Conservation (phyloP, 1,140 invertebrate species). For the Meloidogyne floridensis region DNA sequence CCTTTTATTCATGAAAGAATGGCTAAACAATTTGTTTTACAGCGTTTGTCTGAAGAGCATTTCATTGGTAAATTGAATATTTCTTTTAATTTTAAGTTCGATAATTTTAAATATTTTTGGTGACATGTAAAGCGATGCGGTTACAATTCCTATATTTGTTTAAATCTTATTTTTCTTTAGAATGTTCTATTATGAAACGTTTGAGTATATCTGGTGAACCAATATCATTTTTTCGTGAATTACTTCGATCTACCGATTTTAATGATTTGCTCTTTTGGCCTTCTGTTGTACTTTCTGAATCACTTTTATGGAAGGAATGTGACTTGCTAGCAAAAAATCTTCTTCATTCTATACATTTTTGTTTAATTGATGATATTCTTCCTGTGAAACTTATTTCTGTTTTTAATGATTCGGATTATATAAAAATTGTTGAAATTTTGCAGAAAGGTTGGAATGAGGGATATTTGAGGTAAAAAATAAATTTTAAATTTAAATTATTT, state of each 20-base stretch:
- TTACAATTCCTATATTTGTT: neutral
- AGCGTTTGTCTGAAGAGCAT: conserved; percentile 31
- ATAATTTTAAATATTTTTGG: too few species aligned
- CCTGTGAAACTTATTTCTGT: conserved; percentile 24
- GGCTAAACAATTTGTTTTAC: conserved; percentile 37
- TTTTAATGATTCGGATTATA: conserved; percentile 27
- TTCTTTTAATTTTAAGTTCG: neutral
- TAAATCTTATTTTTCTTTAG: conserved; percentile 27
- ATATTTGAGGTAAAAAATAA: conserved; percentile 11
- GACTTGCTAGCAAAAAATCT: conserved; percentile 35
- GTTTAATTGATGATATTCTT: conserved; percentile 35
- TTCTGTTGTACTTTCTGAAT: conserved; percentile 38
- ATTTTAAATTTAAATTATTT: neutral
- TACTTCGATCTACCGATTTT: conserved; percentile 40
- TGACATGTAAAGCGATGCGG: too few species aligned
- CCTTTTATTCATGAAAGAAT: conserved; percentile 42
- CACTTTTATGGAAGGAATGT: conserved; percentile 36
- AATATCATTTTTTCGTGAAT: conserved; percentile 40
- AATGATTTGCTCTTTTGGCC: conserved; percentile 38
- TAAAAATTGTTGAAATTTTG: conserved; percentile 24
- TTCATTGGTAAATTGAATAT: conserved; percentile 41
- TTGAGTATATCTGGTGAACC: conserved; percentile 36
- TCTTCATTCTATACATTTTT: conserved; percentile 33
- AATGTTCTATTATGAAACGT: conserved; percentile 36
- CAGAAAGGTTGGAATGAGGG: conserved; percentile 15